A percentile compares a stretch with the other conserved stretches of the same genome.
These are phyloP conservation scores for Pseudococcus longispinus DNA, from an alignment of 2,888 invertebrate genomes.

Conservation along the genomic window DNA sequence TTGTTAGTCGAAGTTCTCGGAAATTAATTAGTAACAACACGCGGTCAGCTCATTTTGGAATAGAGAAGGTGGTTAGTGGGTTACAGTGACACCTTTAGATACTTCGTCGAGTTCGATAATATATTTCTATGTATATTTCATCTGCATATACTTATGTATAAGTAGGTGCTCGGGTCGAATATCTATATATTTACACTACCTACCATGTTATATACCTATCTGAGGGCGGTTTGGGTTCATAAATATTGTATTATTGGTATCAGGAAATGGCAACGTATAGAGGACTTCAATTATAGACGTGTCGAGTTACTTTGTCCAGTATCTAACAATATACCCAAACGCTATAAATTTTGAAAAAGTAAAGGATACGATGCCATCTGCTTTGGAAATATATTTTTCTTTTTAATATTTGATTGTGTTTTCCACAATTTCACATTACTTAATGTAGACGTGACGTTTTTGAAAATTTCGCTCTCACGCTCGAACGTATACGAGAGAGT, in stretches of 20 bases:
- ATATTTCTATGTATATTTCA: too few species aligned
- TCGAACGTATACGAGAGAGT: neutral
- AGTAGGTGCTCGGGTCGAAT: neutral
- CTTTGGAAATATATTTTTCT: neutral
- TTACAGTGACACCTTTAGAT: too few species aligned
- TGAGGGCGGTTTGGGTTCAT: neutral
- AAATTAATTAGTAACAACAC: neutral
- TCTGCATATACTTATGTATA: neutral
- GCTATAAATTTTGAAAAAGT: neutral
- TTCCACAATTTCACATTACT: neutral
- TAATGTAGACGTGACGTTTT: slow-evolving; percentile 2
- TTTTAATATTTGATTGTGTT: slow-evolving; percentile 7
- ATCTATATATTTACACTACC: neutral
- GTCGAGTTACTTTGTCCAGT: neutral
- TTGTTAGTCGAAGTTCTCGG: neutral
- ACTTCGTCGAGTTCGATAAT: too few species aligned
- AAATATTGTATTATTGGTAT: neutral
- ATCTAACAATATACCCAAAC: neutral
- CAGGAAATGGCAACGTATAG: neutral
- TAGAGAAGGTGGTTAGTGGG: neutral
- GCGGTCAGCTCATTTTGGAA: neutral
- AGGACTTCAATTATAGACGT: neutral
- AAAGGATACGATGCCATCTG: neutral
- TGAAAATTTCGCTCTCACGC: neutral
- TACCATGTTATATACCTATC: neutral